phyloP scores from a whole-genome alignment of 2,797 vertebrate genomes.

The Epinephelus coioides region DNA sequence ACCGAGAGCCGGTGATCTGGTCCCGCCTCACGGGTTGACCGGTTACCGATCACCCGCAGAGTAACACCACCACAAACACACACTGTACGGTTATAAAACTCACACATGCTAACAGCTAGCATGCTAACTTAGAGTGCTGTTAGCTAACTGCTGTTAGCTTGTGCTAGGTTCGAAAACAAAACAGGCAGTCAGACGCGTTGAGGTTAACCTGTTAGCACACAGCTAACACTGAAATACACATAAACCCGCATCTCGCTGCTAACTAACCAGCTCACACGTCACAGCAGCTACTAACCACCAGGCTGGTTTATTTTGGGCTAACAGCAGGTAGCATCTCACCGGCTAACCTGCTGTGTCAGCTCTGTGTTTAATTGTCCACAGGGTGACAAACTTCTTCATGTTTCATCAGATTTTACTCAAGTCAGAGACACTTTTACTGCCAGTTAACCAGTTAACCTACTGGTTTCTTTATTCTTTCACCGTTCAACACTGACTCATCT shows the following conservation, averaged over 20 bases:
- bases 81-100: slow-evolving; percentile 6
- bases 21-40: too few relatives aligned
- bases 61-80: neutral
- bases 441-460: neutral
- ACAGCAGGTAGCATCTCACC: neutral
- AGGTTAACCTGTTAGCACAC: slow-evolving; percentile 2
- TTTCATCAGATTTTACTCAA: neutral
- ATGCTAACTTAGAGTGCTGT: slow-evolving; percentile 36
- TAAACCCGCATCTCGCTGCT: neutral
- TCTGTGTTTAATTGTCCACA: neutral
- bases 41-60: neutral
- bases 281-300: too few relatives aligned
- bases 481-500: neutral
- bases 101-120: slow-evolving; percentile 37
- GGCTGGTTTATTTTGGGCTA: neutral
- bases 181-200: slow-evolving; percentile 15
- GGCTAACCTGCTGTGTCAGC: slow-evolving; percentile 53
- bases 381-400: neutral
- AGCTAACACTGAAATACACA: slow-evolving; percentile 6
- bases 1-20: neutral
- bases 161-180: slow-evolving; percentile 63
- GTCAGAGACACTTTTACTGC: neutral
- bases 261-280: neutral
- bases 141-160: slow-evolving; percentile 52
- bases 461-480: neutral